Evolutionary conservation across 2,113 vertebrate genomes (phyloP).

Genomic region (Theristicus caerulescens): DNA sequence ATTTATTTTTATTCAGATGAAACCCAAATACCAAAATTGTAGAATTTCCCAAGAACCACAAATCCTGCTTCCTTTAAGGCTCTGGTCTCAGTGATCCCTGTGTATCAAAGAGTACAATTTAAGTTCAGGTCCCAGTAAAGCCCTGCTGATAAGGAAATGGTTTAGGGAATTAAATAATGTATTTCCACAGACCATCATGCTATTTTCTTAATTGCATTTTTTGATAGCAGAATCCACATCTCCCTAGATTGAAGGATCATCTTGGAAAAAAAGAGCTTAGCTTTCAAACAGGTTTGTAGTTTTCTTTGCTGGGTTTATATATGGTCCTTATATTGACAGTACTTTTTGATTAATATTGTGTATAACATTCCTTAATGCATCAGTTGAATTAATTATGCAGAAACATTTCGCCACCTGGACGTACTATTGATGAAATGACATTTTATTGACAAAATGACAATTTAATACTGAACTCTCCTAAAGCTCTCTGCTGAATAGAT

Average conservation of each 20-base stretch:
- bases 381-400: slow-evolving; percentile 76
- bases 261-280: not conserved
- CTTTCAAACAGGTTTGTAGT: slow-evolving; percentile 11
- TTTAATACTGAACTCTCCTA: slow-evolving; percentile 67
- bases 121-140: not conserved
- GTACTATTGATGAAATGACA: slow-evolving; percentile 65
- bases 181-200: not conserved
- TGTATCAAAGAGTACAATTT: not conserved
- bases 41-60: not conserved
- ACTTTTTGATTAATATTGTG: slow-evolving; percentile 75
- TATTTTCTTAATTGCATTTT: slow-evolving; percentile 55
- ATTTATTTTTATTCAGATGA: not conserved
- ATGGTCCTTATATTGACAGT: slow-evolving; percentile 48
- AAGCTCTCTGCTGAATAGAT: slow-evolving; percentile 28
- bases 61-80: not conserved
- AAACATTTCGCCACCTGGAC: slow-evolving; percentile 55
- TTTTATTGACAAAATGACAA: slow-evolving; percentile 78
- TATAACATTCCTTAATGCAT: slow-evolving; percentile 76
- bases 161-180: not conserved
- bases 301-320: slow-evolving; percentile 49
- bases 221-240: not conserved
- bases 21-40: not conserved
- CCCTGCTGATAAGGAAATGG: not conserved
- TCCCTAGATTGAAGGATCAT: not conserved
- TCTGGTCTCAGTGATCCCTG: not conserved